Evolutionary conservation across 2,113 vertebrate genomes (phyloP).

Genomic region (Alectura lathami): DNA sequence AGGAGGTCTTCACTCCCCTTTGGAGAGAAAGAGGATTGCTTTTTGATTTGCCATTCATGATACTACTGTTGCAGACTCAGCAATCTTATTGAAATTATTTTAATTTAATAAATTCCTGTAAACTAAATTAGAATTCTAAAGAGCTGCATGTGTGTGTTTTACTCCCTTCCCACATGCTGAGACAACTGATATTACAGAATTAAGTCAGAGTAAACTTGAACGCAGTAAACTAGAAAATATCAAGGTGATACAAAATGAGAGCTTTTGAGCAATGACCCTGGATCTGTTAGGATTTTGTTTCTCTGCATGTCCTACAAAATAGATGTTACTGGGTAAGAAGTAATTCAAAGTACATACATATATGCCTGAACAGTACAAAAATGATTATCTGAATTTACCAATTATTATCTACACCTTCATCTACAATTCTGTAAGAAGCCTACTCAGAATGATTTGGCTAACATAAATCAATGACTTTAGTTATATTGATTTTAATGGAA

Average conservation of each 20-base stretch:
- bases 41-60: not conserved
- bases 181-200: not conserved
- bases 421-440: not conserved
- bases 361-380: not conserved
- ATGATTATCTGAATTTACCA: not conserved
- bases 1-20: not conserved
- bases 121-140: not conserved
- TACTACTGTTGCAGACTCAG: not conserved
- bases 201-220: not conserved
- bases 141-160: not conserved
- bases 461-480: not conserved
- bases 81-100: not conserved
- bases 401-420: not conserved
- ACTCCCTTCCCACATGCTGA: not conserved
- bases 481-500: not conserved
- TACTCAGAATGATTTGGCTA: not conserved
- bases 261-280: not conserved
- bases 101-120: not conserved
- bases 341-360: not conserved
- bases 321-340: not conserved
- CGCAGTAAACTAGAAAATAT: not conserved
- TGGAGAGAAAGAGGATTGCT: not conserved
- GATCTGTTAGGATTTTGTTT: not conserved
- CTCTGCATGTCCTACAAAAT: not conserved
- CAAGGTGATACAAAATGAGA: not conserved